Evolutionary conservation across 2,113 vertebrate genomes (phyloP).

Genomic region (Sceloporus tristichus): DNA sequence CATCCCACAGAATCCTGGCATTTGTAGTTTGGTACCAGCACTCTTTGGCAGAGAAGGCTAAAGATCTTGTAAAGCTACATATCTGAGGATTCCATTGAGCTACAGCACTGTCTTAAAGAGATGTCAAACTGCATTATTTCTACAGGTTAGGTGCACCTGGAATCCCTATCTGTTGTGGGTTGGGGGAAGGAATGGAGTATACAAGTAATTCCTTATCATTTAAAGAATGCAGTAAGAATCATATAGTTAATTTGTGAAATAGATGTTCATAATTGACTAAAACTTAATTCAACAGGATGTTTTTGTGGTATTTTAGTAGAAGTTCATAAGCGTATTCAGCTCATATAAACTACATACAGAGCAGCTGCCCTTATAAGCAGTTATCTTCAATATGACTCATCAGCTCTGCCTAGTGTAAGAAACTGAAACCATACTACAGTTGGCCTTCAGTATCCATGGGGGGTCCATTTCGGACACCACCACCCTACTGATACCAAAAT

Average conservation of each 20-base stretch:
- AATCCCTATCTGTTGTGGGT: not conserved
- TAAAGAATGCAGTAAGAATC: not conserved
- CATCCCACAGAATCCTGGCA: too few species aligned
- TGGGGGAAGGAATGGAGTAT: not conserved
- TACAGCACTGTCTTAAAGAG: not conserved
- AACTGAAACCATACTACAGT: not conserved
- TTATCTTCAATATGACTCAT: too few species aligned
- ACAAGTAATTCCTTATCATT: not conserved
- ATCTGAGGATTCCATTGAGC: too few species aligned
- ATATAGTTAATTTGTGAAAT: not conserved
- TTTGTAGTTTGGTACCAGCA: too few species aligned
- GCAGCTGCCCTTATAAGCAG: not conserved
- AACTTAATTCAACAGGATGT: not conserved
- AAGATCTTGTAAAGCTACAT: too few species aligned
- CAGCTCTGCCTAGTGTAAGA: not conserved
- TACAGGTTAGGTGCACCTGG: not conserved
- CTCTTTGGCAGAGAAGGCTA: too few species aligned
- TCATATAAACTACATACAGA: not conserved
- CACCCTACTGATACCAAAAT: too few species aligned
- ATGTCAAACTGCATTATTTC: not conserved
- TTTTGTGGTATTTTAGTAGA: not conserved
- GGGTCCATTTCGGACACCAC: too few species aligned
- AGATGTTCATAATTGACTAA: not conserved
- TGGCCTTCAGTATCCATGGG: too few species aligned
- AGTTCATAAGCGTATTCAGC: not conserved